These are phyloP conservation scores for Patiria pectinifera DNA, from an alignment of 53 echinoderm and acorn worm species.

Conservation along the genomic window DNA sequence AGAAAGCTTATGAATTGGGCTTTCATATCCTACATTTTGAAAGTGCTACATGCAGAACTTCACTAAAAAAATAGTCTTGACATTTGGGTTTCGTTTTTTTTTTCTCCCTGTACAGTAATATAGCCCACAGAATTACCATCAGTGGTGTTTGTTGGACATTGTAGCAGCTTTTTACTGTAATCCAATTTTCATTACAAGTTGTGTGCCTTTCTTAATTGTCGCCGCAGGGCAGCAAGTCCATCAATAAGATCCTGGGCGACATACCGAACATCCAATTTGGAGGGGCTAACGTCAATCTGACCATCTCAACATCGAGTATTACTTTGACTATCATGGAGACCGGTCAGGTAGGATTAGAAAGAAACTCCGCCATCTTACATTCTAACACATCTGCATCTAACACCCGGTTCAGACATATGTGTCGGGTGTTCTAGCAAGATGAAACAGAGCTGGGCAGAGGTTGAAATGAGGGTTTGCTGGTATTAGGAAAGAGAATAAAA, in stretches of 20 bases:
- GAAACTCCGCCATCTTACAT: neutral
- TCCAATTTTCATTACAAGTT: neutral
- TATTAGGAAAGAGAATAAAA: too few species aligned
- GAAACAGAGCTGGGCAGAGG: neutral
- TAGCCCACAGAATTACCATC: too few species aligned
- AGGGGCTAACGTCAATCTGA: conserved; percentile 95
- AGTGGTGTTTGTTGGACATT: too few species aligned
- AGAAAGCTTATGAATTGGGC: too few species aligned
- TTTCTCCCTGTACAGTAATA: too few species aligned
- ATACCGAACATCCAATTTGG: conserved; percentile 97
- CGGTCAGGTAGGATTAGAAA: conserved; percentile 77
- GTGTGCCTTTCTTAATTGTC: neutral
- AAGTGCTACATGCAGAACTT: too few species aligned
- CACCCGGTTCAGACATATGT: too few species aligned
- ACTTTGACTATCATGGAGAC: conserved; percentile 97
- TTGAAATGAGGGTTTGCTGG: neutral
- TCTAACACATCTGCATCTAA: neutral
- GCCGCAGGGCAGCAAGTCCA: conserved; percentile 83
- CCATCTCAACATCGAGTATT: conserved; percentile 94
- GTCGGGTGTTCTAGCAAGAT: too few species aligned
- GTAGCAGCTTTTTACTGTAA: too few species aligned
- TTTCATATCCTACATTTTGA: too few species aligned
- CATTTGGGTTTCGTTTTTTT: neutral
- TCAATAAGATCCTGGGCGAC: conserved; percentile 88
- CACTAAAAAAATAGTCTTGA: too few species aligned